phyloP scores from a whole-genome alignment of 2,888 invertebrate species.

The Seira musarum region DNA sequence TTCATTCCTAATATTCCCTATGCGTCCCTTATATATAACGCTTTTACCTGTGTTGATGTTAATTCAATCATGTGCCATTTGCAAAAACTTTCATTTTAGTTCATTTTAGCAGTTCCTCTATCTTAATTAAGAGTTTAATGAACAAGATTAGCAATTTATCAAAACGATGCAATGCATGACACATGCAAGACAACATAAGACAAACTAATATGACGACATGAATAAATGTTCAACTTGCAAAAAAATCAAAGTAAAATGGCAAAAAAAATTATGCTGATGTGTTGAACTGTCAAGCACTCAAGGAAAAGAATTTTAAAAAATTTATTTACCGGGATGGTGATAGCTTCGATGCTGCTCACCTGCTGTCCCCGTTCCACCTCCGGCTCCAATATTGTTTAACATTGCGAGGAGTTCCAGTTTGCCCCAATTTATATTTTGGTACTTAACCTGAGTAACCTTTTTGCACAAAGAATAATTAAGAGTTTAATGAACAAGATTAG shows the following conservation, averaged over 20 bases:
- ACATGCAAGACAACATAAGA: too few species aligned
- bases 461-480: not conserved
- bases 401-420: conserved; percentile 70
- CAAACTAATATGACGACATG: not conserved
- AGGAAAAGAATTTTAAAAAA: too few species aligned
- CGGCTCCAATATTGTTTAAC: conserved; percentile 69
- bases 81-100: too few species aligned
- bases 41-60: conserved; percentile 2
- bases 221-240: not conserved
- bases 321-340: conserved; percentile 57
- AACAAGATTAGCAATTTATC: too few species aligned
- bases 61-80: conserved; percentile 9
- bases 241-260: too few species aligned
- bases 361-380: conserved; percentile 60
- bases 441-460: not conserved
- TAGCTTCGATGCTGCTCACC: conserved; percentile 59
- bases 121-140: too few species aligned
- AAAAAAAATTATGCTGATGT: too few species aligned
- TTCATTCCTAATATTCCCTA: conserved; percentile 3
- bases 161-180: too few species aligned
- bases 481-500: too few species aligned
- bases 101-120: too few species aligned
- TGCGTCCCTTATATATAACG: not conserved
- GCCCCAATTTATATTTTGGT: conserved; percentile 54
- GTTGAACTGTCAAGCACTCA: too few species aligned